phyloP scores from a whole-genome alignment of 2,888 invertebrate genomes.

The Antitype chi region DNA sequence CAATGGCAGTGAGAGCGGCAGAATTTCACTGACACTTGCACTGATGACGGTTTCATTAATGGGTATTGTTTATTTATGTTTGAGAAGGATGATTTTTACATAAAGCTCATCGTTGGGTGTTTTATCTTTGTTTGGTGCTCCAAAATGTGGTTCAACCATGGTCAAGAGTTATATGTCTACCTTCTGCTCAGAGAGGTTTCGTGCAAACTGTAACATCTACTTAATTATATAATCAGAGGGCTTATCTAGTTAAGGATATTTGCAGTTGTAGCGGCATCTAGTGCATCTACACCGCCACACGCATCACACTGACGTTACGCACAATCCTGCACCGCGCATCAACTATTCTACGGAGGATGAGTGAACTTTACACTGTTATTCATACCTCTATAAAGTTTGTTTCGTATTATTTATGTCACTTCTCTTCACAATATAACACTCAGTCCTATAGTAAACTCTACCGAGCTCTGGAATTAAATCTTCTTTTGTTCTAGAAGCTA shows the following conservation, averaged over 20 bases:
- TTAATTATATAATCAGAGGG: not conserved
- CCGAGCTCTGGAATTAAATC: not conserved
- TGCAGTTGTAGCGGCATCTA: too few species aligned
- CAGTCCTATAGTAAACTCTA: not conserved
- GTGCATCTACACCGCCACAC: too few species aligned
- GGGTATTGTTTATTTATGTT: conserved; percentile 29
- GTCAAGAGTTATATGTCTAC: not conserved
- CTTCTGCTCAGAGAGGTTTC: not conserved
- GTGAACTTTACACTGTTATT: too few species aligned
- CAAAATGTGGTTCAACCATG: not conserved
- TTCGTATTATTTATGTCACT: not conserved
- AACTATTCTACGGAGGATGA: too few species aligned
- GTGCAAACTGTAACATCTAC: not conserved
- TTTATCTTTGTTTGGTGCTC: not conserved
- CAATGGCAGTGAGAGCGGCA: conserved; percentile 65
- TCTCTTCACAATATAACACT: not conserved
- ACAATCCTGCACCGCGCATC: too few species aligned
- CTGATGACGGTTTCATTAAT: conserved; percentile 39
- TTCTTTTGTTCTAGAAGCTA: not conserved
- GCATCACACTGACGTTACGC: too few species aligned
- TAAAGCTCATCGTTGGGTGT: not conserved
- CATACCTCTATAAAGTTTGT: too few species aligned
- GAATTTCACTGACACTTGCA: conserved; percentile 61
- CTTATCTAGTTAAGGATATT: not conserved
- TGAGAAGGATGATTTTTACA: not conserved